phyloP scores from a whole-genome alignment of 2,888 invertebrate genomes.

The Latrodectus hesperus region DNA sequence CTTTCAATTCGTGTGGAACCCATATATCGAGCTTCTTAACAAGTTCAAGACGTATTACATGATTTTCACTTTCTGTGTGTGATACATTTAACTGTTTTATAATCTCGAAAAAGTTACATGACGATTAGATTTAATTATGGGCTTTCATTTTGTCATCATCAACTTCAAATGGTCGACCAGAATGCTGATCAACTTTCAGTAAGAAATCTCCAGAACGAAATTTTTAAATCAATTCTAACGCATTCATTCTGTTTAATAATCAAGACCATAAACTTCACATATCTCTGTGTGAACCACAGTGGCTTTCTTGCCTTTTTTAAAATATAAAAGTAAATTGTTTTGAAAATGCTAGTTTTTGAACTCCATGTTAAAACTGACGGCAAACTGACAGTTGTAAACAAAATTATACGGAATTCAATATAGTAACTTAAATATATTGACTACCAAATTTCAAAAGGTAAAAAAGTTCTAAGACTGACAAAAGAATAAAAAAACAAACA shows the following conservation, averaged over 20 bases:
- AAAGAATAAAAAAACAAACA: constrained; percentile 9
- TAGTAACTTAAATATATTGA: background rate
- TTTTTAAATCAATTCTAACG: background rate
- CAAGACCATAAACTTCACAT: background rate
- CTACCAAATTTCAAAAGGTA: constrained; percentile 13
- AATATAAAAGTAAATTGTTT: background rate
- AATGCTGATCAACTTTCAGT: too few species aligned
- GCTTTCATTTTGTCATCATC: background rate
- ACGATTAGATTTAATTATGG: background rate
- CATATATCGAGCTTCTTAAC: too few species aligned
- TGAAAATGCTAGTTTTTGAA: background rate
- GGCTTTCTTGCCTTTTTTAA: too few species aligned
- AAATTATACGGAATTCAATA: background rate
- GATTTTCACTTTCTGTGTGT: background rate
- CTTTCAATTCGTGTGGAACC: too few species aligned
- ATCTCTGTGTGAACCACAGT: background rate
- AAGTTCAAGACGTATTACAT: too few species aligned
- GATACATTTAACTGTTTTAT: background rate
- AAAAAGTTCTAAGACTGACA: background rate
- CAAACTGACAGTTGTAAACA: too few species aligned
- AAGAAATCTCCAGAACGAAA: background rate
- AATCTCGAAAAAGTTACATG: background rate
- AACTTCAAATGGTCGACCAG: background rate
- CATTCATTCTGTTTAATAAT: background rate
- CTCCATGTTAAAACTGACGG: too few species aligned